phyloP scores from a whole-genome alignment of 2,113 vertebrate genomes.

The Myiozetetes cayanensis region DNA sequence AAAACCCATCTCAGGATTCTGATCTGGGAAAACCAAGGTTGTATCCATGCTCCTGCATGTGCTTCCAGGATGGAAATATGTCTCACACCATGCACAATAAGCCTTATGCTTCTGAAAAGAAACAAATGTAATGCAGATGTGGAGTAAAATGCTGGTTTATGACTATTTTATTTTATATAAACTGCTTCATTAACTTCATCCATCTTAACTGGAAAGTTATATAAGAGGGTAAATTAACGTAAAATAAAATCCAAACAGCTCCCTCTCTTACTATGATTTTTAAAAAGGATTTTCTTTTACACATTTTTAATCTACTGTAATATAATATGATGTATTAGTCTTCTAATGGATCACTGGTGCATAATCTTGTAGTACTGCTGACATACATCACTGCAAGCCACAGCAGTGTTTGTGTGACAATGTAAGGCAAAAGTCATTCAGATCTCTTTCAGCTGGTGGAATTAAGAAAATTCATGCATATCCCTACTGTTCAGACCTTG shows the following conservation, averaged over 20 bases:
- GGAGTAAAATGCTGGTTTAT: not conserved
- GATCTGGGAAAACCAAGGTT: not conserved
- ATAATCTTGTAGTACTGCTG: not conserved
- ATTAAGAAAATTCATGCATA: conserved; percentile 30
- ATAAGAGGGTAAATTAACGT: not conserved
- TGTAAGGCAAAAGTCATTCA: not conserved
- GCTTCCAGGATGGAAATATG: not conserved
- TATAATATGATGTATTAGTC: not conserved
- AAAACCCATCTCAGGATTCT: not conserved
- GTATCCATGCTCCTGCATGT: not conserved
- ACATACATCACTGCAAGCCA: not conserved
- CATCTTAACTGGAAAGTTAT: not conserved
- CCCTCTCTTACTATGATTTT: not conserved
- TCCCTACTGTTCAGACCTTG: not conserved
- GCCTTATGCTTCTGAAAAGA: not conserved
- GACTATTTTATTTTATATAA: not conserved
- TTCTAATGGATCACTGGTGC: not conserved
- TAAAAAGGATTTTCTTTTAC: not conserved
- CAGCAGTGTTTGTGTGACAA: not conserved
- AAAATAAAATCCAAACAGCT: not conserved
- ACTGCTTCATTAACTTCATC: not conserved
- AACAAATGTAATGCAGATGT: not conserved
- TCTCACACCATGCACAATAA: not conserved
- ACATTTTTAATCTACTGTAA: not conserved
- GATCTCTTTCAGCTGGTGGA: not conserved